Evolutionary conservation across 2,888 invertebrate genomes (phyloP), one percentile per base, ranked within the genome.

Genomic region (Pseudolycoriella hygida): DNA sequence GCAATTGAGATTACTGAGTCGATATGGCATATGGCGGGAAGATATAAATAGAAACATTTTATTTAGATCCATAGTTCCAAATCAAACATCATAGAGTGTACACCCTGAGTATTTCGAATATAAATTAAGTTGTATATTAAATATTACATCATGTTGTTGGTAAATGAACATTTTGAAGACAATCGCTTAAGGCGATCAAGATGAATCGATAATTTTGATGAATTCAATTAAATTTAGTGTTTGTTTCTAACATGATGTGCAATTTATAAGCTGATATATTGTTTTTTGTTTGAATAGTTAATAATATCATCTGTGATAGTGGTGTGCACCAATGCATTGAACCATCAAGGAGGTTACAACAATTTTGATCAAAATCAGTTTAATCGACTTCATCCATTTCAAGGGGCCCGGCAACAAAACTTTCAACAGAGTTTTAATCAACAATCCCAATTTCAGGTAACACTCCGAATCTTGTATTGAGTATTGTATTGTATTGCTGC

Each of bases 331-430:
- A 17, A 17, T 17, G 17, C 15, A 39, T 39, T 39, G 15, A 11
- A n/a, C 3, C 39, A 39, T 15, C 39, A 17, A 6, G 39, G 39
- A 15, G 39, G 15, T 5, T 39, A 18, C 18, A 38, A 20, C 37
- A 39, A 44, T 44, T 50, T 48, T 39, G 48, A 49, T 41, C 51
- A 50, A 44, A 51, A 50, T 45, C 39, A 43, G 34, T 54, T 52
- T 12, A 53, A 53, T 46, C 57, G 55, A 32, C 53, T 52, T 20
- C 55, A 53, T 30, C 44, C 52, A 19, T 52, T 52, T 18, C 30
- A 39, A 46, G 42, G 41, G 10, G 44, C 46, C 34, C 48, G 47
- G 18, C 53, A 53, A 42, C 51, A 47, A 40, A 34, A 34, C 11
- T 34, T 34, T 12, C n/a, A 14, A 34, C 34, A 34, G 25, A 25